These are phyloP conservation scores for Mionectes olivaceus DNA, from an alignment of 2,797 vertebrate species.

Conservation along the genomic window DNA sequence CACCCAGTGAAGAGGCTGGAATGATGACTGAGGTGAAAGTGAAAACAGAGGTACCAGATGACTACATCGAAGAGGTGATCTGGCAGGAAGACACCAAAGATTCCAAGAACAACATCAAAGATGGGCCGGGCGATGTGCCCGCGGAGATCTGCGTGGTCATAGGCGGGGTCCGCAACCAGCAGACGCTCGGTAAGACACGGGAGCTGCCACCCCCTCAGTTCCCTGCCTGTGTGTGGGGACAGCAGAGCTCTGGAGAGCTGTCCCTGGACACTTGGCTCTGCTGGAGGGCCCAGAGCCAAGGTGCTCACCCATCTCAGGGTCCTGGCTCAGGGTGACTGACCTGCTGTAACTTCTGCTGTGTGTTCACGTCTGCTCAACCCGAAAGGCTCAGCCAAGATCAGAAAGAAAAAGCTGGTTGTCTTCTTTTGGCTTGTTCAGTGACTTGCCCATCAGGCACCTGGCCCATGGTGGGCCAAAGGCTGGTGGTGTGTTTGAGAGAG, in stretches of 20 bases:
- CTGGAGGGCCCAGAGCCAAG: not conserved
- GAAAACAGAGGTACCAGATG: constrained; percentile 89
- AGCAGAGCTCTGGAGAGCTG: not conserved
- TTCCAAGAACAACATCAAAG: constrained; percentile 87
- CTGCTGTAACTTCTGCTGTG: not conserved
- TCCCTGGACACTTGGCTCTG: not conserved
- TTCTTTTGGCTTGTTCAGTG: not conserved
- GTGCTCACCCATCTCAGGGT: not conserved
- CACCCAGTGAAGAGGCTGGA: constrained; percentile 74
- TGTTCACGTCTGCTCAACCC: not conserved
- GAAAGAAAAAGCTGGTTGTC: not conserved
- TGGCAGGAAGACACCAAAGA: constrained; percentile 84
- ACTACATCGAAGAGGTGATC: constrained; percentile 80
- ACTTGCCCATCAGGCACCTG: not conserved
- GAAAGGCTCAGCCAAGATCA: not conserved
- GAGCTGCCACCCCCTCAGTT: fast-evolving
- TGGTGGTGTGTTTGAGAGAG: not conserved
- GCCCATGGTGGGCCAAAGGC: not conserved
- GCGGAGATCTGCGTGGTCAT: constrained; percentile 98
- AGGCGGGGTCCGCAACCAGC: constrained; percentile 91
- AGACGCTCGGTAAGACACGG: constrained; percentile 88
- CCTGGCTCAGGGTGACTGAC: not conserved
- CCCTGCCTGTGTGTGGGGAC: not conserved
- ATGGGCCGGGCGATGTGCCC: constrained; percentile 83
- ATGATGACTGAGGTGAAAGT: constrained; percentile 86